These are phyloP conservation scores for Philypnodon macrostomus DNA, from an alignment of 2,797 vertebrate genomes.

Conservation along the genomic window DNA sequence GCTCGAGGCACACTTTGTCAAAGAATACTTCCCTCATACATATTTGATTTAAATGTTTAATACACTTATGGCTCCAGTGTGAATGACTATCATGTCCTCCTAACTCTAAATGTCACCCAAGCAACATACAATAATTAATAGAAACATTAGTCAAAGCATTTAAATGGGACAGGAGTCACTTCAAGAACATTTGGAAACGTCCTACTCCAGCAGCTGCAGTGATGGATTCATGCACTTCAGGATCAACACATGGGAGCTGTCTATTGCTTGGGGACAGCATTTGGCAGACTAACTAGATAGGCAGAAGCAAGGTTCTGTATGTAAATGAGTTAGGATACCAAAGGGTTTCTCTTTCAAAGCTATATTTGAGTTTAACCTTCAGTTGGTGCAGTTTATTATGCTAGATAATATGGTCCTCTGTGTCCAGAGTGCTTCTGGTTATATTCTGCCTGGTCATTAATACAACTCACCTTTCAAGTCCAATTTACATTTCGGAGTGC, in stretches of 20 bases:
- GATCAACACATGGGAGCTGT: conserved; percentile 45
- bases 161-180: conserved; percentile 57
- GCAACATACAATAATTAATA: conserved; percentile 62
- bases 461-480: conserved; percentile 13
- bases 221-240: conserved; percentile 56
- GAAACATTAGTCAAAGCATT: conserved; percentile 62
- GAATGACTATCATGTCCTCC: conserved; percentile 43
- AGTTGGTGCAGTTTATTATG: conserved; percentile 25
- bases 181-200: conserved; percentile 56
- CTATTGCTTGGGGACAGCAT: conserved; percentile 41
- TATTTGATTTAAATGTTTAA: conserved; percentile 54
- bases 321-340: conserved; percentile 31
- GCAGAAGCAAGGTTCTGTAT: conserved; percentile 38
- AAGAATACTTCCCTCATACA: conserved; percentile 39
- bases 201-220: conserved; percentile 42
- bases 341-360: conserved; percentile 31
- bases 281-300: conserved; percentile 51
- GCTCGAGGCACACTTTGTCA: conserved; percentile 39
- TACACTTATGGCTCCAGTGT: conserved; percentile 44
- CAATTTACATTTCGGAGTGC: conserved; percentile 19
- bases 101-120: conserved; percentile 57
- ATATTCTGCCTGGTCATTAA: conserved; percentile 19
- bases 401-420: conserved; percentile 31
- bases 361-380: conserved; percentile 30
- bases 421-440: conserved; percentile 24